Percentiles rank a stretch among this genome's conserved stretches.
Evolutionary conservation across 2,113 vertebrate species (phyloP).

Genomic region (Eulacestoma nigropectus): DNA sequence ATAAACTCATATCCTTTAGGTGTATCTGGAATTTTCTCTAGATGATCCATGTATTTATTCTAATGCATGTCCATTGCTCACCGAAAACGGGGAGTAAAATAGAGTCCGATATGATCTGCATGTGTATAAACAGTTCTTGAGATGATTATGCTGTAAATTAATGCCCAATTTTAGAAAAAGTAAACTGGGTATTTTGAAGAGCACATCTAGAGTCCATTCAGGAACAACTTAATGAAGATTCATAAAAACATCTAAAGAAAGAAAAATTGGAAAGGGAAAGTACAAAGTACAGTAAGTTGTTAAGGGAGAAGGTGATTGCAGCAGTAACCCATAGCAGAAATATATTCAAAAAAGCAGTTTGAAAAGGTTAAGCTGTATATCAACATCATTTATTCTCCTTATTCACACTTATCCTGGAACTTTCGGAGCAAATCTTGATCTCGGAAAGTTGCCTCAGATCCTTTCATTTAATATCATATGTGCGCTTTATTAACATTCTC

Average conservation of each 20-base stretch:
- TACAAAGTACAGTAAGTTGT: not conserved
- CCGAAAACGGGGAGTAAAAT: not conserved
- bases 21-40: not conserved
- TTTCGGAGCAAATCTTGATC: not conserved
- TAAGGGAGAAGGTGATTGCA: not conserved
- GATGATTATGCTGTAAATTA: not conserved
- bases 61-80: not conserved
- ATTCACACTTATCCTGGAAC: not conserved
- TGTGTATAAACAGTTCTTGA: not conserved
- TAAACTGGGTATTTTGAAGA: not conserved
- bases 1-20: not conserved
- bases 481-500: not conserved
- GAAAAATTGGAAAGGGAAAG: not conserved
- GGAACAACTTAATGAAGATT: not conserved
- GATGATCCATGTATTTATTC: not conserved
- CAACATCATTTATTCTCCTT: not conserved
- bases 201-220: not conserved
- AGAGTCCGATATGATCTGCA: not conserved
- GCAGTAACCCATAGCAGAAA: not conserved
- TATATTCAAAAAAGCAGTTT: not conserved
- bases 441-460: not conserved
- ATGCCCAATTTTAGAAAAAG: not conserved
- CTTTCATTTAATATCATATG: not conserved
- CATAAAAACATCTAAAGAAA: not conserved
- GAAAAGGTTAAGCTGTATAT: not conserved